Percentiles rank a stretch among this genome's conserved stretches.
phyloP scores from a whole-genome alignment of 2,888 invertebrate genomes.

The Argyresthia goedartella region DNA sequence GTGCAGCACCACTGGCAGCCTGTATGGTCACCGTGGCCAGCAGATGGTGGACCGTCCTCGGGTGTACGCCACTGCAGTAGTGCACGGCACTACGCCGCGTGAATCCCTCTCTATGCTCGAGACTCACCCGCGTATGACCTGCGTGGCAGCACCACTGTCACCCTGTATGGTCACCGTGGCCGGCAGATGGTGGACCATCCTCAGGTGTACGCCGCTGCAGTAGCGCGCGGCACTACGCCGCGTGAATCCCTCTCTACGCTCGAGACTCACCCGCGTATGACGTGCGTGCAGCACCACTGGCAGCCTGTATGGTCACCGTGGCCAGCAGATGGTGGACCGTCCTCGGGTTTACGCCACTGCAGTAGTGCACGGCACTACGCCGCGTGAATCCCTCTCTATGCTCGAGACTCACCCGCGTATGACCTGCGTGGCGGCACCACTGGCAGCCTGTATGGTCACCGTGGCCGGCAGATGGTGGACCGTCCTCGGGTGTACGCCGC shows the following conservation, averaged over 20 bases:
- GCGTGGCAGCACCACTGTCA: constrained; percentile 42
- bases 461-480: constrained; percentile 49
- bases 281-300: constrained; percentile 41
- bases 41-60: constrained; percentile 37
- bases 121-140: constrained; percentile 17
- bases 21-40: constrained; percentile 57
- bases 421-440: constrained; percentile 37
- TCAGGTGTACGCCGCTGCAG: no score
- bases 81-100: no score
- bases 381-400: no score
- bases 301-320: constrained; percentile 54
- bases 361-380: no score
- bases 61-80: constrained; percentile 19
- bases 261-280: constrained; percentile 48
- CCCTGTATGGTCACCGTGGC: constrained; percentile 56
- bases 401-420: constrained; percentile 16
- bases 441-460: constrained; percentile 54
- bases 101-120: no score
- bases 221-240: no score
- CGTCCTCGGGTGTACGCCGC: constrained; percentile 28
- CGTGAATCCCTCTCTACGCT: constrained; percentile 18
- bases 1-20: constrained; percentile 40
- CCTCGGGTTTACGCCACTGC: constrained; percentile 20
- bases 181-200: constrained; percentile 44
- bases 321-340: constrained; percentile 47